Percentiles rank a stretch among this genome's conserved stretches.
These are phyloP conservation scores for Plodia interpunctella DNA, from an alignment of 1,140 invertebrate genomes.

Conservation along the genomic window DNA sequence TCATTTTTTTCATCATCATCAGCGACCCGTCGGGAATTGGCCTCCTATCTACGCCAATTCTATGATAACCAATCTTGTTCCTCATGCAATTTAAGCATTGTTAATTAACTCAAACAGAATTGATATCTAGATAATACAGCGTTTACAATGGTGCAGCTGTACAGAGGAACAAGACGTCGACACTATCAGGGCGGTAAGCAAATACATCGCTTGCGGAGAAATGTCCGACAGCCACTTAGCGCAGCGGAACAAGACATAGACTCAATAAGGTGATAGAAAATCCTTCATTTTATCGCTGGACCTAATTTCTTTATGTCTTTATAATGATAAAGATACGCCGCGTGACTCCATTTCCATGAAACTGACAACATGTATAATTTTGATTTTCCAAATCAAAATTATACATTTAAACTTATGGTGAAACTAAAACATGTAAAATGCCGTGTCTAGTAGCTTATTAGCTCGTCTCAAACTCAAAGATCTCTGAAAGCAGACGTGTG, in stretches of 20 bases:
- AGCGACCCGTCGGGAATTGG: no score
- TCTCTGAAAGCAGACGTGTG: constrained; percentile 39
- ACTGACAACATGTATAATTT: no score
- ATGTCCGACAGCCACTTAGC: constrained; percentile 44
- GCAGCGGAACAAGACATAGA: constrained; percentile 17
- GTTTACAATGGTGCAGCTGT: not conserved
- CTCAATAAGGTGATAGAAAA: not conserved
- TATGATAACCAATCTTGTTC: no score
- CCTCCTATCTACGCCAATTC: no score
- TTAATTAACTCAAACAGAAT: no score
- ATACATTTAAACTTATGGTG: no score
- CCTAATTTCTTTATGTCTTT: not conserved
- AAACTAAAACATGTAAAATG: not conserved
- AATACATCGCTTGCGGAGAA: constrained; percentile 36
- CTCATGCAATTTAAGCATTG: no score
- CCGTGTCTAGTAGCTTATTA: constrained; percentile 18
- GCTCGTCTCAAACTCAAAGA: constrained; percentile 18
- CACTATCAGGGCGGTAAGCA: constrained; percentile 34
- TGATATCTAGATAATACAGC: no score
- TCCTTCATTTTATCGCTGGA: not conserved
- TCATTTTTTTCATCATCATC: no score
- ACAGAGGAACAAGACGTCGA: constrained; percentile 25
- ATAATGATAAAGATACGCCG: no score
- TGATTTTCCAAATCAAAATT: no score
- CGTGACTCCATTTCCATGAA: no score